These are phyloP conservation scores for Lepidocyrtoides sp. DNA, from an alignment of 2,888 invertebrate species.

Conservation along the genomic window DNA sequence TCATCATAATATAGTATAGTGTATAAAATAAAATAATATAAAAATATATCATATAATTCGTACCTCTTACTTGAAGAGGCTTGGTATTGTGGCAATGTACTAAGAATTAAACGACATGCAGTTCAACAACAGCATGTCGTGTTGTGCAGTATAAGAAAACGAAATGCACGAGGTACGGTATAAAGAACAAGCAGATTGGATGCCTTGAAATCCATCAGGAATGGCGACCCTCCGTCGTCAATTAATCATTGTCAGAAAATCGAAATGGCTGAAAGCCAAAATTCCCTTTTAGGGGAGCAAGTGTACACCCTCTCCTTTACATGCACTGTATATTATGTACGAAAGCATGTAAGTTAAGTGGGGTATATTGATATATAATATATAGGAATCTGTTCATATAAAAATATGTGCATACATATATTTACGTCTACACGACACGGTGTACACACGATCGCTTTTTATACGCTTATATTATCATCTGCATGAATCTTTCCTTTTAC, in stretches of 20 bases:
- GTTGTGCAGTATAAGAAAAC: constrained; percentile 55
- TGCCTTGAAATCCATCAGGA: constrained; percentile 85
- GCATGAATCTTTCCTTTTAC: constrained; percentile 35
- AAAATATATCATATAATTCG: too few relatives aligned
- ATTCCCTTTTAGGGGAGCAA: constrained; percentile 85
- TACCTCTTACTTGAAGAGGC: too few relatives aligned
- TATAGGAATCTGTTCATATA: too few relatives aligned
- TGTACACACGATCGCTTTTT: constrained; percentile 4
- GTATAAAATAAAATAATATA: too few relatives aligned
- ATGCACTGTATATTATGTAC: too few relatives aligned
- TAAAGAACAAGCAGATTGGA: constrained; percentile 83
- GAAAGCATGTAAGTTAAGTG: too few relatives aligned
- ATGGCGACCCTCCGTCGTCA: constrained; percentile 85
- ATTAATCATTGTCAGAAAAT: constrained; percentile 86
- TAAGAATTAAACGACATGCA: constrained; percentile 16
- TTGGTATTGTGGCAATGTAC: constrained; percentile 19
- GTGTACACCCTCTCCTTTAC: constrained; percentile 81
- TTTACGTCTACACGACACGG: neutral
- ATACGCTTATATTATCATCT: constrained; percentile 24
- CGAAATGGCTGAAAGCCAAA: constrained; percentile 86
- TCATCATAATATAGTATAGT: constrained; percentile 5
- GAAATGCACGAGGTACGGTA: constrained; percentile 42
- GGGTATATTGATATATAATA: too few relatives aligned
- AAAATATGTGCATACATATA: neutral
- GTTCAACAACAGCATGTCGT: constrained; percentile 10